These are phyloP conservation scores for Micromussa lordhowensis DNA, from an alignment of 92 coral and sea anemone species.

Conservation along the genomic window DNA sequence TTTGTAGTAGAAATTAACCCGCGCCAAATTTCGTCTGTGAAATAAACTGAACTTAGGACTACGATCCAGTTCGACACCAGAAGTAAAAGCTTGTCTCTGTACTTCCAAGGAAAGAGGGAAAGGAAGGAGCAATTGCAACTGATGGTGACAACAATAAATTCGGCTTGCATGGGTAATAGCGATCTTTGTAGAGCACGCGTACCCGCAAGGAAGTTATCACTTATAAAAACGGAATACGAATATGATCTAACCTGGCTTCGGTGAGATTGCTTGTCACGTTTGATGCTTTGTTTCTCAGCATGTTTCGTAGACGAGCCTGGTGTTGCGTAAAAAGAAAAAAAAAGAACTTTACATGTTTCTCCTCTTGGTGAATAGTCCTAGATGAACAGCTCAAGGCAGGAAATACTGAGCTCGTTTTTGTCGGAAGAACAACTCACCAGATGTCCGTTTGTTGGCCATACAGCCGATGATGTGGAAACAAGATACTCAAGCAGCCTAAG, in stretches of 20 bases:
- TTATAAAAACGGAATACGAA: not conserved
- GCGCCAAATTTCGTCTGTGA: constrained; percentile 49
- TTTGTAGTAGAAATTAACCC: constrained; percentile 43
- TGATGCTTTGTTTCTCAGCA: not conserved
- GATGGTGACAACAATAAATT: too few relatives aligned
- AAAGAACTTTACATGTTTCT: not conserved
- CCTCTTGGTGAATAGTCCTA: not conserved
- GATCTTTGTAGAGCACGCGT: too few relatives aligned
- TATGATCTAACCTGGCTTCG: constrained; percentile 7
- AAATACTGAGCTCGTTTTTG: not conserved
- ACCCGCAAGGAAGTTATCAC: too few relatives aligned
- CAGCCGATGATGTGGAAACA: not conserved
- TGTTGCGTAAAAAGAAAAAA: not conserved
- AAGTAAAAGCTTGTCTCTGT: not conserved
- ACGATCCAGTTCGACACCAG: not conserved
- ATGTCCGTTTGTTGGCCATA: constrained; percentile 18
- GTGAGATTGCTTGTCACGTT: not conserved
- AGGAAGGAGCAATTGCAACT: not conserved
- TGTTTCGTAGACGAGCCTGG: not conserved
- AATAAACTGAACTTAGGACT: not conserved
- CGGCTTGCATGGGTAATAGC: too few relatives aligned
- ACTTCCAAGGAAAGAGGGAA: not conserved
- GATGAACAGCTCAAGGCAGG: not conserved
- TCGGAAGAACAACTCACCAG: not conserved
- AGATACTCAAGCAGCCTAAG: constrained; percentile 6